Evolutionary conservation across 2,888 invertebrate genomes (phyloP).

Genomic region (Ochropleura leucogaster): DNA sequence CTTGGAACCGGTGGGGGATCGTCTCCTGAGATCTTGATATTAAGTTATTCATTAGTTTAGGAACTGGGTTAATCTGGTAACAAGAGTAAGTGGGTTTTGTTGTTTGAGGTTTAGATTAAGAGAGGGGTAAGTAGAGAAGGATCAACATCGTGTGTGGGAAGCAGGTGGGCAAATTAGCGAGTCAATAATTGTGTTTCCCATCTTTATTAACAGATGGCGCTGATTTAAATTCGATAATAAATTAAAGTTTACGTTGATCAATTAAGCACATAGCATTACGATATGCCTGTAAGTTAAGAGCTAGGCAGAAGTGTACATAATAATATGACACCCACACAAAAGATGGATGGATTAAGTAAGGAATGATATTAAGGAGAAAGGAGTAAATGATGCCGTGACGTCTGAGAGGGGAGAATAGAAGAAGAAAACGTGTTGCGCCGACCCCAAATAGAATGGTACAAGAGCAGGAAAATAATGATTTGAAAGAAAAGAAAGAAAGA

Average conservation of each 20-base stretch:
- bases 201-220: background rate
- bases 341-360: no score
- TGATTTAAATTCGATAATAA: background rate
- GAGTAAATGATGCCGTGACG: no score
- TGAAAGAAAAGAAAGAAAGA: no score
- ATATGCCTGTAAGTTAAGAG: no score
- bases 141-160: background rate
- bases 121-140: background rate
- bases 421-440: no score
- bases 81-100: constrained; percentile 9
- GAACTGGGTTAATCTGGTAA: constrained; percentile 31
- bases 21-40: constrained; percentile 36
- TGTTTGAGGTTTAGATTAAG: constrained; percentile 27
- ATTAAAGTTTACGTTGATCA: background rate
- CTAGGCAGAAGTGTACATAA: no score
- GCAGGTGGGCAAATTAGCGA: background rate
- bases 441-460: no score
- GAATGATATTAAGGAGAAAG: no score
- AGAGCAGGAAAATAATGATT: no score
- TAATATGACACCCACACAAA: no score
- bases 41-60: constrained; percentile 54
- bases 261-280: background rate
- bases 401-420: no score
- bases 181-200: background rate
- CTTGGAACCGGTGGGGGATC: constrained; percentile 25